phyloP scores from a whole-genome alignment of 1,140 invertebrate genomes.

The Polypedilum vanderplanki region DNA sequence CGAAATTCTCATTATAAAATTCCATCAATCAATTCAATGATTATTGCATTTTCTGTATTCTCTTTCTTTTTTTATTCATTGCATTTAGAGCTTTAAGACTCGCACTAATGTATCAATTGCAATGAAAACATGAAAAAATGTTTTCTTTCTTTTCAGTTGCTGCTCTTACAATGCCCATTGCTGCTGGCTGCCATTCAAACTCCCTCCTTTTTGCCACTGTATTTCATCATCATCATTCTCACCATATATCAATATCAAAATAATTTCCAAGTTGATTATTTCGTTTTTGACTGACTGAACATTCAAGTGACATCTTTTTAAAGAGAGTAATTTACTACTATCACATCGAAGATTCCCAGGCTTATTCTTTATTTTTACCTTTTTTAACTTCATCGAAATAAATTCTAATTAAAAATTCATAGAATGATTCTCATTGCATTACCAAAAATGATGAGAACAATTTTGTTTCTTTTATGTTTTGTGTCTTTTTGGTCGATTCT shows the following conservation, averaged over 20 bases:
- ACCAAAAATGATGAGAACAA: neutral
- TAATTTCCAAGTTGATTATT: conserved; percentile 1
- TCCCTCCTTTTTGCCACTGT: neutral
- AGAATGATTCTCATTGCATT: conserved; percentile 18
- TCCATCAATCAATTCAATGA: conserved; percentile 18
- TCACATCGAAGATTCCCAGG: neutral
- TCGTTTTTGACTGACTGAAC: neutral
- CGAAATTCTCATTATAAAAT: conserved; percentile 19
- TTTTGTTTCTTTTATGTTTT: conserved; percentile 1
- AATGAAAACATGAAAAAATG: conserved; percentile 9
- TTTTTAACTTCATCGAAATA: neutral
- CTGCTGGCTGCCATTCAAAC: neutral
- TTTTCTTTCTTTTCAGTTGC: neutral
- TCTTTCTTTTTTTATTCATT: neutral
- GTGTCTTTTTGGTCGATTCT: neutral
- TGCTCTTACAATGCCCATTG: too few species aligned
- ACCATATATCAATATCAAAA: neutral
- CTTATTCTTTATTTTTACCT: neutral
- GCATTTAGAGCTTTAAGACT: neutral
- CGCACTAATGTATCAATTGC: conserved; percentile 17
- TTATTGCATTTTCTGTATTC: conserved; percentile 9
- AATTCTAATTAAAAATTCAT: conserved; percentile 2
- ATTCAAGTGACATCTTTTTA: neutral
- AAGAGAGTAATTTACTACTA: neutral
- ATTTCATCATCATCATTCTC: neutral